Evolutionary conservation across 2,797 vertebrate genomes (phyloP).

Genomic region (Syngnathus rostellatus): DNA sequence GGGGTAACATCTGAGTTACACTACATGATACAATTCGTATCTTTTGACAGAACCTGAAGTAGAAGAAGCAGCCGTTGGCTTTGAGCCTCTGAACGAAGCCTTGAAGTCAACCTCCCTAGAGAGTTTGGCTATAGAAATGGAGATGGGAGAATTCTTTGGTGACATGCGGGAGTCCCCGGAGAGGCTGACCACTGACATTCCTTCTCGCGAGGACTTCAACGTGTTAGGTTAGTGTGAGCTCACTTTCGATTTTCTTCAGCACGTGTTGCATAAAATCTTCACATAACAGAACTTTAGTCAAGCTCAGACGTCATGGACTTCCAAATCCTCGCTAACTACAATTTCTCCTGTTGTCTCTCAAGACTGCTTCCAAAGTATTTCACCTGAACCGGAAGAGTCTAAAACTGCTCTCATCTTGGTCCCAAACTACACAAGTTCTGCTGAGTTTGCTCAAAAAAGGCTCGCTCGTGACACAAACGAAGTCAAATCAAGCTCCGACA

Average conservation of each 20-base stretch:
- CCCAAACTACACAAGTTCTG: constrained; percentile 2
- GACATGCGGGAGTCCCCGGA: constrained; percentile 44
- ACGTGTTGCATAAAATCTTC: background rate
- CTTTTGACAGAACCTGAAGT: constrained; percentile 62
- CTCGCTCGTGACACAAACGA: background rate
- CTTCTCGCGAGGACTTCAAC: constrained; percentile 30
- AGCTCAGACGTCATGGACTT: too few species aligned
- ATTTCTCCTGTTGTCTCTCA: background rate
- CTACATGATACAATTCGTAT: background rate
- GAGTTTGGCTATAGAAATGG: constrained; percentile 5
- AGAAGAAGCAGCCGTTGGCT: constrained; percentile 31
- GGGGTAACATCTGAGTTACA: background rate
- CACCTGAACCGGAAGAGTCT: background rate
- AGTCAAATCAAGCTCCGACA: background rate
- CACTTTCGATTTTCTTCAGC: background rate
- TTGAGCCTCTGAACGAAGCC: constrained; percentile 57
- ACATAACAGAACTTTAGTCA: background rate
- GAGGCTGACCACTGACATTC: constrained; percentile 21
- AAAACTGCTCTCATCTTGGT: background rate
- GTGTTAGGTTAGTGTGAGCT: constrained; percentile 53
- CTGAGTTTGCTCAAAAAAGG: background rate
- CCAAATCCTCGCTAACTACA: background rate
- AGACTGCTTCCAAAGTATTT: background rate
- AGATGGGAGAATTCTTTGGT: constrained; percentile 6
- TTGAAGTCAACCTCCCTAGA: constrained; percentile 44